A percentile compares a stretch with the other conserved stretches of the same genome.
These are phyloP conservation scores for Drosophila testacea DNA, from an alignment of 2,888 invertebrate species.

Conservation along the genomic window DNA sequence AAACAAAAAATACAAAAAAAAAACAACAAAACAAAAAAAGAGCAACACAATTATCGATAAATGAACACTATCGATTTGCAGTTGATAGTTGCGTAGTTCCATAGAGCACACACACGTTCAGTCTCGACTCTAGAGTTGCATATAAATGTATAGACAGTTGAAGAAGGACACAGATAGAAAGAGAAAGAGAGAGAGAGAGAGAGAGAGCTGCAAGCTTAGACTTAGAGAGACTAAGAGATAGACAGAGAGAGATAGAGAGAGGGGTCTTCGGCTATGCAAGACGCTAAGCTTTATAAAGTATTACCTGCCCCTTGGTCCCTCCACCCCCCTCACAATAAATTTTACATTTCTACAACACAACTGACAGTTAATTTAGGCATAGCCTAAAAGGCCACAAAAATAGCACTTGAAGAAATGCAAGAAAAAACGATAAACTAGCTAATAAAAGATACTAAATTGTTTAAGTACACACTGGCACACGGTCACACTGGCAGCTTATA, in stretches of 20 bases:
- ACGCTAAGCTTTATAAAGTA: conserved; percentile 26
- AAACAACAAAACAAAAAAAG: conserved; percentile 34
- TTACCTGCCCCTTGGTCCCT: conserved; percentile 1
- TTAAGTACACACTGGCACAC: conserved; percentile 32
- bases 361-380: conserved; percentile 44
- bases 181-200: conserved; percentile 20
- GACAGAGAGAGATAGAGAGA: conserved; percentile 13
- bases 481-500: conserved; percentile 47
- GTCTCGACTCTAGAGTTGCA: conserved; percentile 21
- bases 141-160: conserved; percentile 15
- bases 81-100: conserved; percentile 50
- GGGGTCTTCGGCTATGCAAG: conserved; percentile 3
- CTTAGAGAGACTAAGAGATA: conserved; percentile 15
- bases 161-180: conserved; percentile 2
- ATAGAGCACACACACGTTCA: conserved; percentile 46
- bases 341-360: conserved; percentile 1
- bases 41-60: conserved; percentile 59
- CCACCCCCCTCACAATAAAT: too few relatives aligned
- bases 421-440: conserved; percentile 5
- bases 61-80: conserved; percentile 33
- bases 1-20: conserved; percentile 39
- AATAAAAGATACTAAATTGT: conserved; percentile 23
- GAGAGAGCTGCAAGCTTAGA: conserved; percentile 60
- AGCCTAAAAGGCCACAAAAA: conserved; percentile 41
- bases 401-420: conserved; percentile 23